A percentile compares a stretch with the other conserved stretches of the same genome.
Evolutionary conservation across 2,113 vertebrate species (phyloP).

Genomic region (Indicator indicator): DNA sequence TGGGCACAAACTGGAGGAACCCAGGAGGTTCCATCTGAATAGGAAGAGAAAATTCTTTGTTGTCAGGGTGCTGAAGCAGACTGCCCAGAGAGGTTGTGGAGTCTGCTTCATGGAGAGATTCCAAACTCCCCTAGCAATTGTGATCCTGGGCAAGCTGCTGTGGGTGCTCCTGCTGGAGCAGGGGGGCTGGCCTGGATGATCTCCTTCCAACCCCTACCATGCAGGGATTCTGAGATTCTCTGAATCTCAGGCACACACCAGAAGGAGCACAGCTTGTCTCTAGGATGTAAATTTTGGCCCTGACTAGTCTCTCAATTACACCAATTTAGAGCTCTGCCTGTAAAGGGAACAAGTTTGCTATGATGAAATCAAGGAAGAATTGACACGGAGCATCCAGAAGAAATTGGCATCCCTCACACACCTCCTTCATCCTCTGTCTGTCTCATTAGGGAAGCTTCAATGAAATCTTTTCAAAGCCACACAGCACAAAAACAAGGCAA

Average conservation of each 20-base stretch:
- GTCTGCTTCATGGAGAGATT: too few relatives aligned
- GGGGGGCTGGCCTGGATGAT: too few relatives aligned
- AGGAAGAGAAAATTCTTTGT: too few relatives aligned
- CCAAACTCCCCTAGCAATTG: too few relatives aligned
- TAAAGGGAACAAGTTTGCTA: neutral
- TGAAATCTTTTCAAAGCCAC: conserved; percentile 13
- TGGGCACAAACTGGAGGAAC: too few relatives aligned
- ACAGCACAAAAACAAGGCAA: conserved; percentile 42
- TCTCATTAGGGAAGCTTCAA: conserved; percentile 42
- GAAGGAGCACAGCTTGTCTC: neutral
- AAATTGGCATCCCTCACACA: neutral
- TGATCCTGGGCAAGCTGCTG: too few relatives aligned
- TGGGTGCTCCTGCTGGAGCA: too few relatives aligned
- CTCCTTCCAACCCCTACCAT: too few relatives aligned
- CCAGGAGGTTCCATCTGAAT: too few relatives aligned
- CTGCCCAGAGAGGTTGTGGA: too few relatives aligned
- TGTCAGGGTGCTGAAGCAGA: too few relatives aligned
- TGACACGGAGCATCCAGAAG: neutral
- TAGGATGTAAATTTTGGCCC: neutral
- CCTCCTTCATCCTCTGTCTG: conserved; percentile 4
- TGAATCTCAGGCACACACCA: neutral
- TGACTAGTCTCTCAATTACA: neutral
- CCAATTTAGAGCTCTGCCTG: neutral
- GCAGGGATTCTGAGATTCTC: too few relatives aligned
- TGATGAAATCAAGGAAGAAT: neutral